Base-by-base conservation (phyloP, 2,113 vertebrate genomes). In the Nansenia antarctica region DNA sequence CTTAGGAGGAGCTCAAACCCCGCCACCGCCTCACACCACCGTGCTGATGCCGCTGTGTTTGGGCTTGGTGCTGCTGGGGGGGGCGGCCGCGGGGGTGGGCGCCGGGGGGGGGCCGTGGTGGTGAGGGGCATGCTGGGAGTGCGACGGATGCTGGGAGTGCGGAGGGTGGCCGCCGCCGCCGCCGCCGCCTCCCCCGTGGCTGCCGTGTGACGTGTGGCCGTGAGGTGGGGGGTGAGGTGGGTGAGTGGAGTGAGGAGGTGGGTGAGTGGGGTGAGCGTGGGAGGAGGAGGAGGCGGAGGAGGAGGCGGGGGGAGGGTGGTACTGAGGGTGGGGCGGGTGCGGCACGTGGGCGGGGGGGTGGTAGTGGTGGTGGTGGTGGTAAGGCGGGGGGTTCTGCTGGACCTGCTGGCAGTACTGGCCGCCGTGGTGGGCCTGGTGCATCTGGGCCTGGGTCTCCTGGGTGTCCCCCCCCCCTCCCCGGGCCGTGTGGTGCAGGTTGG, bases 21-120 rank as follows among this genome's bases (percentile, higher is more conserved):
- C 8, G 53, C 29, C 24, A 20, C 27, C 29, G 3, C 60, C 55
- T 91, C 80, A 99, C 85, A 99, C 97, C 81, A 98, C 91, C 24
- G 97, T 99, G 90, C 96, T 99, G 91, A 99, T 98, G 84, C 96
- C 97, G 0, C 96, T 98, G 92, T 98, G 94, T 80, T 98, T 98
- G 88, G 94, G 89, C 89, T 99, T 99, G 74, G 92, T 85, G 92
- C 93, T 92, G 87, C 92, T 74, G 32, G 85, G 62, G 0, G 80
- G 67, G 0, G 89, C 64, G 30, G 84, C 12, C 86, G 93, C 85
- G 31, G 90, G 85, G 0, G 88, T 78, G 0, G 87, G 89, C 3
- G 93, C 85, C 0, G 88, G 81, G 0, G 87, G 89, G 3, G 93
- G 94, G 53, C 91, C 89, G 0, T 96, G 96, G 85, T 95, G 95